Conservation (phyloP, 2,797 vertebrate genomes). For the Florisuga fusca region DNA sequence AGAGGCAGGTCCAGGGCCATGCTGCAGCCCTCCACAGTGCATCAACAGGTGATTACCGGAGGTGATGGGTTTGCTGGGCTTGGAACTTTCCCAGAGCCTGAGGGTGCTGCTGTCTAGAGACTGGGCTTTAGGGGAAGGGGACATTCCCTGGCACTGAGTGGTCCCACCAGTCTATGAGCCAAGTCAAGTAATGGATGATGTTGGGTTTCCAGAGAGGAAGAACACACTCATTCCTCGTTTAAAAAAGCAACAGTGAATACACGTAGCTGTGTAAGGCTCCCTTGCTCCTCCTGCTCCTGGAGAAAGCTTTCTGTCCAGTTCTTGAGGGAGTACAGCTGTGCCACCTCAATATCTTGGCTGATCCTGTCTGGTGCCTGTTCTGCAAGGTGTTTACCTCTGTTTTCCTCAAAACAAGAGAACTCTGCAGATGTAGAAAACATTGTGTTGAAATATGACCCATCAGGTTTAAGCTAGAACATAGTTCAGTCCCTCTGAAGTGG, state of each 20-base stretch:
- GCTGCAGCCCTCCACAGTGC: fast-evolving
- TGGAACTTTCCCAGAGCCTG: not conserved
- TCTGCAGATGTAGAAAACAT: slow-evolving; percentile 8
- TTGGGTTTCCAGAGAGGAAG: not conserved
- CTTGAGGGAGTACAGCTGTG: slow-evolving; percentile 26
- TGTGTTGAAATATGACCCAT: not conserved
- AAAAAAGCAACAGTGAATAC: fast-evolving
- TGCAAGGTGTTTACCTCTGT: not conserved
- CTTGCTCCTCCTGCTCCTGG: fast-evolving
- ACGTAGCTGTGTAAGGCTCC: not conserved
- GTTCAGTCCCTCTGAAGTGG: not conserved
- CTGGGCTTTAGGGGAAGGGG: fast-evolving
- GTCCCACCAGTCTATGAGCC: not conserved
- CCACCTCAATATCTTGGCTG: not conserved
- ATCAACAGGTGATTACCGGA: not conserved
- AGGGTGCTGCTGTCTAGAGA: not conserved
- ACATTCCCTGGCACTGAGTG: not conserved
- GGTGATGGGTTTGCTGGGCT: not conserved
- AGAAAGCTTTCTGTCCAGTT: not conserved
- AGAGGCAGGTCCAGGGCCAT: not conserved
- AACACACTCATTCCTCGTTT: fast-evolving
- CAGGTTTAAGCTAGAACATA: not conserved
- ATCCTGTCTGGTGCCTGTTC: not conserved
- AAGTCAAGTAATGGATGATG: not conserved
- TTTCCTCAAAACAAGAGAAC: not conserved